Base-by-base conservation (phyloP, 1,140 invertebrate genomes). In the Diplogasteroides magnus region DNA sequence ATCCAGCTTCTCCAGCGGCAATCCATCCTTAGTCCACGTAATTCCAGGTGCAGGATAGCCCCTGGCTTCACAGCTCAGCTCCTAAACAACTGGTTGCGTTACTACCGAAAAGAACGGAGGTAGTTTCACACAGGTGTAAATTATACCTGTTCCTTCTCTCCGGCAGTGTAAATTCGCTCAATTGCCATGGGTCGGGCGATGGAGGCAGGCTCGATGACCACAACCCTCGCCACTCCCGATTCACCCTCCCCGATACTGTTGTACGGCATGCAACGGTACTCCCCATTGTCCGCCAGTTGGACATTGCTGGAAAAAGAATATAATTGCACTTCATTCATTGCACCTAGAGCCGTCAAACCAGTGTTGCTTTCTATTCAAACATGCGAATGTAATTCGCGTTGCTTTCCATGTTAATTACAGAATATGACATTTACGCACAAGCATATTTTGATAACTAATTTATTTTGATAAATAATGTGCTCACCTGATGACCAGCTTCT, bases 231-330 rank as follows among this genome's bases (percentile, higher is more conserved):
- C 13, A 25, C 48, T 6, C 32, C 70, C 23, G 29, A 13, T 64
- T 72, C 65, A 31, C 70, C 70, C 58, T 72, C 70, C 15, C 70
- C 70, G n/a, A 72, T 59, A 23, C 37, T 32, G 14, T 72, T 72
- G 26, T 64, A 58, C 13, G 70, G 31, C 15, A 61, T 67, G 28
- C 70, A 72, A 2, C 67, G 58, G 32, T 72, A 72, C 1, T 58
- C 37, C 19, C 70, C 70, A 58, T 72, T 72, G 31, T 72, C 70
- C n/a, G 70, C 37, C 60, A 72, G 65, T 37, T 72, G 70, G 13
- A 65, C 70, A 32, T 72, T 72, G 19, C 37, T 48, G 37, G 6
- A 48, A 48, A 19, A 6, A 48, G n/a, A n/a, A n/a, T n/a, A n/a
- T n/a, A n/a, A n/a, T n/a, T n/a, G n/a, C n/a, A n/a, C n/a, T n/a